Evolutionary conservation across 2,113 vertebrate genomes (phyloP), one percentile per base, ranked within the genome.

Genomic region (Neolamprologus tretocephalus): DNA sequence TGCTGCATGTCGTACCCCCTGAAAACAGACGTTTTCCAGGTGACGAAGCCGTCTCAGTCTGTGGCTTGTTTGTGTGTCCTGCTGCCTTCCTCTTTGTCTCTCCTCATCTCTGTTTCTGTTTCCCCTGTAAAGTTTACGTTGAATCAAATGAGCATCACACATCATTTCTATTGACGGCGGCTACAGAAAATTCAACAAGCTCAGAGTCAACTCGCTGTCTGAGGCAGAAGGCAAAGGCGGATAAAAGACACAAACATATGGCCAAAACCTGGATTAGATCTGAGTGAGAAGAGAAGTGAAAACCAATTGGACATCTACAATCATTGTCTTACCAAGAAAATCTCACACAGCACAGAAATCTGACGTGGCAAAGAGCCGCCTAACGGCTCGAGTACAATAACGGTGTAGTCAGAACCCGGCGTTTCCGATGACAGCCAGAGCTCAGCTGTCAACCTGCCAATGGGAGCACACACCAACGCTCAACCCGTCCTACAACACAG

Each of bases 1-100:
- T 85, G 92, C 89, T 61, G 87, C 92, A 91, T 89, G 86, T 91
- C 47, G 71, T 78, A 31, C 81, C 79, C 82, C 37, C 88, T 92
- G 55, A 83, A 91, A 92, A 85, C 86, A 91, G 82, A 84, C 90
- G 45, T 89, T 87, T 68, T 94, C 47, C 91, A 95, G 93, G 93
- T 96, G 95, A 96, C 91, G 89, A 94, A 90, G 81, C 82, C 84
- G 40, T 89, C 83, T 90, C 87, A 19, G 45, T 75, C 84, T 92
- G 37, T 88, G 37, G 81, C 81, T 68, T 82, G 63, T 92, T 80
- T 92, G 47, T 92, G 47, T 28, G 16, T 58, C 82, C 47, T 7
- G n/a, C 47, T 57, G 31, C 86, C 51, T 58, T 86, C 47, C 57
- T 84, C 80, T 86, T 75, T 81, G 21, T 71, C 75, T 83, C 58